Evolutionary conservation across 2,888 invertebrate genomes (phyloP).

Genomic region (Lasioglossum lativentre): DNA sequence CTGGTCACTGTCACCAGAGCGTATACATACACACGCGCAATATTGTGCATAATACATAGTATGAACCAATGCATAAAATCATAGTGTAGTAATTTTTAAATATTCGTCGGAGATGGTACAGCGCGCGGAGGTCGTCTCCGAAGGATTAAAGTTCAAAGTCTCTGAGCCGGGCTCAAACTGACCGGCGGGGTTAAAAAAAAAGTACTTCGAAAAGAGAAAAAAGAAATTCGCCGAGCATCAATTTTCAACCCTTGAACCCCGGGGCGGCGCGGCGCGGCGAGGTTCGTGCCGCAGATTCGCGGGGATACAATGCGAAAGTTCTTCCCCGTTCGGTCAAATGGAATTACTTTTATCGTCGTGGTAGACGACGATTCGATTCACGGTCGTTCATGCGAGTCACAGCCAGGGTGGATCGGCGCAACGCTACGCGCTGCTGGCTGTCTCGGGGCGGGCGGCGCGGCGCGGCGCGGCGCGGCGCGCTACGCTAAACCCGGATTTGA

Average conservation of each 20-base stretch:
- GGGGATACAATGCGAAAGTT: constrained; percentile 52
- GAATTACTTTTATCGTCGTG: constrained; percentile 69
- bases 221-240: constrained; percentile 9
- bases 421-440: constrained; percentile 18
- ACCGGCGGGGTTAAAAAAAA: too few relatives aligned
- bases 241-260: constrained; percentile 48
- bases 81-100: too few relatives aligned
- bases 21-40: too few relatives aligned
- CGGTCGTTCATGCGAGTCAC: constrained; percentile 76
- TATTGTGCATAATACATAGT: too few relatives aligned
- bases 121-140: too few relatives aligned
- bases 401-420: constrained; percentile 58
- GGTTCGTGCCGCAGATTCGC: constrained; percentile 40
- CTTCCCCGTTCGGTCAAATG: constrained; percentile 61
- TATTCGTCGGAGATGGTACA: too few relatives aligned
- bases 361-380: constrained; percentile 77
- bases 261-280: too few relatives aligned
- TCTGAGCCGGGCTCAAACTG: too few relatives aligned
- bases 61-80: too few relatives aligned
- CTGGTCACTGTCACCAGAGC: too few relatives aligned
- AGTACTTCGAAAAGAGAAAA: not conserved
- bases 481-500: constrained; percentile 74
- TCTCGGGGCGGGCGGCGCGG: too few relatives aligned
- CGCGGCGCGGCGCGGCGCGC: too few relatives aligned
- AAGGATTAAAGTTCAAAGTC: not conserved